Evolutionary conservation across 2,888 invertebrate genomes (phyloP).

Genomic region (Tillus elongatus): DNA sequence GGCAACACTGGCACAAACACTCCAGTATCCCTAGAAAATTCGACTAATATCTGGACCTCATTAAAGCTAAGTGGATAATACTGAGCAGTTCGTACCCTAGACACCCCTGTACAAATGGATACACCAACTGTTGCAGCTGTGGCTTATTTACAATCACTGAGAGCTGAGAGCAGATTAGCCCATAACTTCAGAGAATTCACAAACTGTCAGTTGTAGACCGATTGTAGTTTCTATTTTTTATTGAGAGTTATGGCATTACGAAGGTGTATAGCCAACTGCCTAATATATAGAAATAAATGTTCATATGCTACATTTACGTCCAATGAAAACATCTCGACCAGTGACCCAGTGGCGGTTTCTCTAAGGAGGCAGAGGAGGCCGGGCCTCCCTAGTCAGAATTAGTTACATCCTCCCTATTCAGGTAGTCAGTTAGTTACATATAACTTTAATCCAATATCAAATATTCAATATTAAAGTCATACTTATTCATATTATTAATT

Average conservation of each 20-base stretch:
- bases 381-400: too few species aligned
- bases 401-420: too few species aligned
- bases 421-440: too few species aligned
- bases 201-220: slow-evolving; percentile 98
- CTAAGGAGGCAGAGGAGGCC: too few species aligned
- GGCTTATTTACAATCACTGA: slow-evolving; percentile 56
- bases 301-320: slow-evolving; percentile 76
- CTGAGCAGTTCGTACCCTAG: slow-evolving; percentile 83
- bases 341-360: too few species aligned
- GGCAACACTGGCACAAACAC: slow-evolving; percentile 82
- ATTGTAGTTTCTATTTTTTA: slow-evolving; percentile 79
- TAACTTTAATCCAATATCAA: too few species aligned
- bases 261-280: slow-evolving; percentile 90
- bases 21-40: slow-evolving; percentile 65
- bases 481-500: too few species aligned
- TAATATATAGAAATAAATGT: slow-evolving; percentile 86
- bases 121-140: slow-evolving; percentile 70
- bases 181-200: slow-evolving; percentile 88
- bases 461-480: too few species aligned
- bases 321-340: slow-evolving; percentile 82
- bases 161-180: slow-evolving; percentile 64
- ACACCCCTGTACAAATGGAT: slow-evolving; percentile 86
- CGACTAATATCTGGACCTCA: slow-evolving; percentile 72
- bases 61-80: slow-evolving; percentile 93
- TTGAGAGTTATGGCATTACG: slow-evolving; percentile 85